These are phyloP conservation scores for Dilophus febrilis DNA, from an alignment of 2,888 invertebrate species.

Conservation along the genomic window DNA sequence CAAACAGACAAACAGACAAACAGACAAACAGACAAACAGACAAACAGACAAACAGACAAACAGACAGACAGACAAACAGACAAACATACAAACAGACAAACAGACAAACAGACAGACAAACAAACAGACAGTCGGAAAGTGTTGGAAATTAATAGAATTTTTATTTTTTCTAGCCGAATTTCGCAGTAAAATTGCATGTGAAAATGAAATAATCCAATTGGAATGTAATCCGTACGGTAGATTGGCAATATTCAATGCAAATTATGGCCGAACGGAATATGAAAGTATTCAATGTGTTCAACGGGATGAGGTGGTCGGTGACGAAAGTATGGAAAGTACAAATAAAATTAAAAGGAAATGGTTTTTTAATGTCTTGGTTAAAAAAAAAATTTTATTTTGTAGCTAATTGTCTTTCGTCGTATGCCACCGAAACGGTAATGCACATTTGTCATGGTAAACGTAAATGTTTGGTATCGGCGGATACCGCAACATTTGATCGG, in stretches of 20 bases:
- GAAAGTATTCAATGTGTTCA: slow-evolving; percentile 81
- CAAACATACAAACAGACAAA: no score
- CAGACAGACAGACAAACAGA: no score
- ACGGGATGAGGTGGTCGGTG: slow-evolving; percentile 69
- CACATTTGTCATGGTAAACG: slow-evolving; percentile 69
- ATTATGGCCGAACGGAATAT: slow-evolving; percentile 81
- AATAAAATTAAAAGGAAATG: no score
- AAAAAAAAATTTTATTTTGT: no score
- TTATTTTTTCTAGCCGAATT: slow-evolving; percentile 92
- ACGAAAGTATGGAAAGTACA: no score
- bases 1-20: no score
- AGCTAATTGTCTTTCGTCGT: slow-evolving; percentile 73
- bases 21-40: no score
- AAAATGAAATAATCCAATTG: slow-evolving; percentile 74
- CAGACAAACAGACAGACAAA: no score
- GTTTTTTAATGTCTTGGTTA: no score
- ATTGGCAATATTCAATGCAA: slow-evolving; percentile 83
- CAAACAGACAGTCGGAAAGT: no score
- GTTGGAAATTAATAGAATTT: no score
- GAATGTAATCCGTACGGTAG: slow-evolving; percentile 75
- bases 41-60: no score
- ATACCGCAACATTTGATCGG: slow-evolving; percentile 65
- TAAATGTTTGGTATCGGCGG: slow-evolving; percentile 60
- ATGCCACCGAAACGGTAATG: slow-evolving; percentile 85
- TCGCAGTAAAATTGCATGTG: slow-evolving; percentile 83